Evolutionary conservation across 2,888 invertebrate genomes (phyloP).

Genomic region (Folsomia candida): DNA sequence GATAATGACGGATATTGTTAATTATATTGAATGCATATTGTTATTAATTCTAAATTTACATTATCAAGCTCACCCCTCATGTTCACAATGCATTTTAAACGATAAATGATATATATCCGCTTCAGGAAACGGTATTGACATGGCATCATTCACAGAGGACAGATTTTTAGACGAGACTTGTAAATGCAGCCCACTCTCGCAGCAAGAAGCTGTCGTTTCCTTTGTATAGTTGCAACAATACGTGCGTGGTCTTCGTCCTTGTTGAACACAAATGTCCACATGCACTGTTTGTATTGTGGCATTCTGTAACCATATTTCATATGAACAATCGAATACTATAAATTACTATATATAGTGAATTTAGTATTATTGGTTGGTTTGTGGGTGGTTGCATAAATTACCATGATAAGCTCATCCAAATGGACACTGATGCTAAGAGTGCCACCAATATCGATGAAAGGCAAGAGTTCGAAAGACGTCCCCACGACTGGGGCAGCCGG

Average conservation of each 20-base stretch:
- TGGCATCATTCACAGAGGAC: slow-evolving; percentile 47
- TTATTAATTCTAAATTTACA: too few relatives aligned
- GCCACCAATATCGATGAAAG: slow-evolving; percentile 58
- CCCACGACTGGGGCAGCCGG: slow-evolving; percentile 52
- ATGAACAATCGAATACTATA: too few relatives aligned
- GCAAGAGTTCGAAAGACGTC: slow-evolving; percentile 55
- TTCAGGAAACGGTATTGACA: slow-evolving; percentile 57
- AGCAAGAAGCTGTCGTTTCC: slow-evolving; percentile 40
- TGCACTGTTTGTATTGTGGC: slow-evolving; percentile 50
- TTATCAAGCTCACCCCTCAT: slow-evolving; percentile 52
- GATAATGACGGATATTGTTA: too few relatives aligned
- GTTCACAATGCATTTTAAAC: slow-evolving; percentile 55
- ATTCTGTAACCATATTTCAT: slow-evolving; percentile 51
- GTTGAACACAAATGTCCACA: slow-evolving; percentile 53
- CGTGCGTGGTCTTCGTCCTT: slow-evolving; percentile 46
- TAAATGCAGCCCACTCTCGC: slow-evolving; percentile 46
- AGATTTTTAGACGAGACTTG: slow-evolving; percentile 46
- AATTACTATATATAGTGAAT: too few relatives aligned
- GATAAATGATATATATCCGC: slow-evolving; percentile 57
- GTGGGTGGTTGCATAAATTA: too few relatives aligned
- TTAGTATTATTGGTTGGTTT: too few relatives aligned
- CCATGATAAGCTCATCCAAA: slow-evolving; percentile 55
- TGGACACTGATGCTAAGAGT: slow-evolving; percentile 56
- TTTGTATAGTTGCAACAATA: slow-evolving; percentile 36
- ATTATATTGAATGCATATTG: too few relatives aligned